phyloP scores from a whole-genome alignment of 2,797 vertebrate species.

The Phylloscopus collybita region DNA sequence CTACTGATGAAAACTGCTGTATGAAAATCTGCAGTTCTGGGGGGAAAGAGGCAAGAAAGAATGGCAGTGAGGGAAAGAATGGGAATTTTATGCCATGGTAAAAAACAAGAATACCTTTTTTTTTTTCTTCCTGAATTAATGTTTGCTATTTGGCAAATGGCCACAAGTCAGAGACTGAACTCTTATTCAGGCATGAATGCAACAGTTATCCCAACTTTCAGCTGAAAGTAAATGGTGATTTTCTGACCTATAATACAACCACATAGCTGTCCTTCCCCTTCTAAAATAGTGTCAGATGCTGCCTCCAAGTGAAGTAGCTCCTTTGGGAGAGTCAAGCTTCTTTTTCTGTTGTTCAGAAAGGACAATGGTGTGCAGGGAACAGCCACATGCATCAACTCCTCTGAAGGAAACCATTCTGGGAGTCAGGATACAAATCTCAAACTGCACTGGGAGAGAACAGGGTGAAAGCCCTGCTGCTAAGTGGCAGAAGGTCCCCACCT shows the following conservation, averaged over 20 bases:
- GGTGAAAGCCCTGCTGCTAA: neutral
- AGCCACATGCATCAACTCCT: neutral
- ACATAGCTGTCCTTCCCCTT: neutral
- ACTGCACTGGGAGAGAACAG: accelerated
- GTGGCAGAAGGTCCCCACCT: neutral
- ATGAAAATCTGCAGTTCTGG: neutral
- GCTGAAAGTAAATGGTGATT: neutral
- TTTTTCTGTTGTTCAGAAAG: neutral
- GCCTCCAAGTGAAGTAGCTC: neutral
- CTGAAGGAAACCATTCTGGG: neutral
- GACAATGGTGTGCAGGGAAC: neutral
- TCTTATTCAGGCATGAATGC: neutral
- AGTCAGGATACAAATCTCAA: neutral
- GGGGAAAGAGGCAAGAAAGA: neutral
- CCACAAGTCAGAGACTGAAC: neutral
- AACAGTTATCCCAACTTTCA: neutral
- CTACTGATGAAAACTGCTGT: neutral
- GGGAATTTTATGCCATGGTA: neutral
- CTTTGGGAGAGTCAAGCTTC: neutral
- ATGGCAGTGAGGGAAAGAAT: neutral
- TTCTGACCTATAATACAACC: neutral
- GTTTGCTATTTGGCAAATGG: neutral
- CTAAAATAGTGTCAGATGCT: neutral
- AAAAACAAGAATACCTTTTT: neutral
- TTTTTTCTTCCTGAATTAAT: neutral